phyloP scores from a whole-genome alignment of 2,113 vertebrate species.

The Rhabdornis inornatus region DNA sequence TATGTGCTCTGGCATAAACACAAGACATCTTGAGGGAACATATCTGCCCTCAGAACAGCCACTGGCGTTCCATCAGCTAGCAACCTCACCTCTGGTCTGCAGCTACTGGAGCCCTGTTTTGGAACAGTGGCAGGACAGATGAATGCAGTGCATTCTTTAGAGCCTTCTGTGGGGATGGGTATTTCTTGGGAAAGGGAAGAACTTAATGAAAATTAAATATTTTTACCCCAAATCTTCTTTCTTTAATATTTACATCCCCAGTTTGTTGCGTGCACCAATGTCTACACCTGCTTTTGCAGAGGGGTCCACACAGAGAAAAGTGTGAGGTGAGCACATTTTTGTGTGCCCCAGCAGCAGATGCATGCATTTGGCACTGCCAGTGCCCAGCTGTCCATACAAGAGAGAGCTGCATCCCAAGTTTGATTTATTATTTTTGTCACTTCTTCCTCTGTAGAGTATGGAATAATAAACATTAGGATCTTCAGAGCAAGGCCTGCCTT shows the following conservation, averaged over 20 bases:
- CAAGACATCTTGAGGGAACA: background rate
- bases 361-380: rapidly evolving
- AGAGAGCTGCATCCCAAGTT: background rate
- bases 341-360: background rate
- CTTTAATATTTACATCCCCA: background rate
- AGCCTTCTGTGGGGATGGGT: background rate
- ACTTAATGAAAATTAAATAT: background rate
- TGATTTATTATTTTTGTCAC: background rate
- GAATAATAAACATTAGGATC: background rate
- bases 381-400: too few relatives aligned
- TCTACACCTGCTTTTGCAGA: background rate
- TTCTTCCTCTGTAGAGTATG: background rate
- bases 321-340: background rate
- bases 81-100: background rate
- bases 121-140: background rate
- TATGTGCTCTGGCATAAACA: background rate
- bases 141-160: background rate
- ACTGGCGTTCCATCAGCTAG: background rate
- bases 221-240: background rate
- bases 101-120: background rate
- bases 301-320: background rate
- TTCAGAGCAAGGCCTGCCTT: background rate
- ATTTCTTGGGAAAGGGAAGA: background rate
- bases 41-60: background rate
- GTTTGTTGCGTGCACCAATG: background rate